Evolutionary conservation across 2,113 vertebrate species (phyloP), one percentile per base, ranked within the genome.

Genomic region (Hemiscyllium ocellatum): DNA sequence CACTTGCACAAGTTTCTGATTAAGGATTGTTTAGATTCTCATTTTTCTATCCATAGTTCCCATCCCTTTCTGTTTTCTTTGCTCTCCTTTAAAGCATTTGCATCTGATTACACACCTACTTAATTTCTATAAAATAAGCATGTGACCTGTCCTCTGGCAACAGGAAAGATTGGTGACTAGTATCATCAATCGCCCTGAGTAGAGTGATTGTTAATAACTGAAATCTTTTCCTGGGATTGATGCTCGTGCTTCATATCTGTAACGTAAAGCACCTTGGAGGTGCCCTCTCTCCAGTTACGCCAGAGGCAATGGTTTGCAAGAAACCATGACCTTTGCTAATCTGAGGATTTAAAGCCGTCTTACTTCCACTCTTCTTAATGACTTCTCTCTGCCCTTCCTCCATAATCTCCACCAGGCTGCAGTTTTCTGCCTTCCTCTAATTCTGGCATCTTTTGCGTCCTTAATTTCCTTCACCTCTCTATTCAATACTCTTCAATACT

Each of bases 1-100:
- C 29, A 72, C 47, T 33, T 42, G 26, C 94, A 95, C 94, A 95
- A 72, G 94, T 72, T 76, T 76, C 68, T 52, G 94, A 52, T 72
- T 95, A 50, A 95, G 24, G 94, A 52, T 72, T 52, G 69, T 95
- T 95, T 76, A 33, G 20, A 52, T 76, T 72, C 47, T 76, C 69
- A 47, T 95, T 72, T 29, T 76, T 50, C 24, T 50, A 52, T 52
- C 42, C 19, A 1, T 70, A 52, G 37, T 68, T 69, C 66, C 93
- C 26, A 22, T 42, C 26, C 47, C 37, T 29, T 95, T 29, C 24
- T 42, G 15, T 26, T 29, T 47, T 33, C 13, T 95, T 72, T 70
- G 29, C 47, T 52, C 94, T 19, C 69, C 10, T 20, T 24, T 61
- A 10, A 29, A 95, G 2, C 66, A 50, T 42, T 69, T 94, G 42